phyloP scores from a whole-genome alignment of 2,888 invertebrate genomes.

The Coleophora flavipennella region DNA sequence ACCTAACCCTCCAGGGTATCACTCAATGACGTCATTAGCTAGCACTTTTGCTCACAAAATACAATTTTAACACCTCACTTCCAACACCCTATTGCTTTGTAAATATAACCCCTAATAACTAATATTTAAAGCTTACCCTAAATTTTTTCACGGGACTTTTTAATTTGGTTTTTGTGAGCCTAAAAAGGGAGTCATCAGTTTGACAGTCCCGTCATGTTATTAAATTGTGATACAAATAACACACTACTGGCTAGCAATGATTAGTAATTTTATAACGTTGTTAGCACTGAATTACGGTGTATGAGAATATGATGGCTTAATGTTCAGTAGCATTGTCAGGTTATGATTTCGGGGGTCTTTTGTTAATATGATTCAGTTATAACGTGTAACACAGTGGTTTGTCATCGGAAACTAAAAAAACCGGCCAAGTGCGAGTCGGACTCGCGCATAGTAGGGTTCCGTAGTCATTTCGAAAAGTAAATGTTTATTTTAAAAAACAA shows the following conservation, averaged over 20 bases:
- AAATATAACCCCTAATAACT: slow-evolving; percentile 13
- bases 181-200: slow-evolving; percentile 37
- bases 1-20: slow-evolving; percentile 39
- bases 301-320: slow-evolving; percentile 16
- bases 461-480: too few species aligned
- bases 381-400: too few species aligned
- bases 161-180: slow-evolving; percentile 22
- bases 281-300: slow-evolving; percentile 30
- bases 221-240: slow-evolving; percentile 59
- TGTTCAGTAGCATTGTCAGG: slow-evolving; percentile 7
- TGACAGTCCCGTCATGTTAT: slow-evolving; percentile 55
- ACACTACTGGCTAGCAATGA: slow-evolving; percentile 43
- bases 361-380: too few species aligned
- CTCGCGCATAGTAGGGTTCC: too few species aligned
- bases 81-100: neutral
- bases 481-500: too few species aligned
- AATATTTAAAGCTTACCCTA: slow-evolving; percentile 1
- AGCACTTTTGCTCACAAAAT: slow-evolving; percentile 27
- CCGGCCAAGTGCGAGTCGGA: too few species aligned
- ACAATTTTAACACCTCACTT: slow-evolving; percentile 8
- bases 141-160: slow-evolving; percentile 1
- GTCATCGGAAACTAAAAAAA: too few species aligned
- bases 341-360: slow-evolving; percentile 5
- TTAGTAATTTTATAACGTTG: slow-evolving; percentile 41
- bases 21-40: slow-evolving; percentile 55